Base-by-base conservation (phyloP, 2,113 vertebrate species). In the Acanthochromis polyacanthus region DNA sequence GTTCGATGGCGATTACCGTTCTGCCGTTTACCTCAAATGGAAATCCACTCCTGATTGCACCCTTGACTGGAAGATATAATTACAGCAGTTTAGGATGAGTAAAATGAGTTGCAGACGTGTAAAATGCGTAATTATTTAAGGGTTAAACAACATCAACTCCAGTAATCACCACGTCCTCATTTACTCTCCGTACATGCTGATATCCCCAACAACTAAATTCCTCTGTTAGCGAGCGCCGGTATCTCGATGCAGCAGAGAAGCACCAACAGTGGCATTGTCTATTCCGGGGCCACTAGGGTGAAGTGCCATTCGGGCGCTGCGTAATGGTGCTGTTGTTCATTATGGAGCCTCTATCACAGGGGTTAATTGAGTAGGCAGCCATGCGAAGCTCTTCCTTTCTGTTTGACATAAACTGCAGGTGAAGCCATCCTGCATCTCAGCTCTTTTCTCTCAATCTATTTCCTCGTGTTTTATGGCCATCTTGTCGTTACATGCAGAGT, bases 321-420 rank as follows among this genome's bases (percentile, higher is more conserved):
- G 87, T 94, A 95, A 95, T 95, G 93, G 93, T 88, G 91, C 90
- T 94, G 88, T 93, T 92, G 92, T 95, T 95, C 95, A 96, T 96
- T 94, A 95, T 71, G 71, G 90, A 87, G 81, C 91, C 86, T 94
- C 94, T 93, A 94, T 95, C 93, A 86, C 86, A 57, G 92, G 94
- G 93, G 94, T 94, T 95, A 95, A 97, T 96, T 93, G 95, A 94
- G 95, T 91, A 94, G 90, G 95, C 95, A 93, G 91, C 92, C 95
- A 93, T 91, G 96, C 95, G 94, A 94, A 91, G 95, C 92, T 88
- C 80, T 90, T 83, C 76, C 76, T 90, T 92, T 93, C 92, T 94
- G 93, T 95, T 93, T 89, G 89, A 94, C 94, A 89, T 79, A 90
- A 88, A 95, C 89, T 68, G 90, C 94, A 95, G 95, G 95, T 95